These are phyloP conservation scores for Pocillopora grandis DNA, from an alignment of 92 coral and sea anemone species.

Conservation along the genomic window DNA sequence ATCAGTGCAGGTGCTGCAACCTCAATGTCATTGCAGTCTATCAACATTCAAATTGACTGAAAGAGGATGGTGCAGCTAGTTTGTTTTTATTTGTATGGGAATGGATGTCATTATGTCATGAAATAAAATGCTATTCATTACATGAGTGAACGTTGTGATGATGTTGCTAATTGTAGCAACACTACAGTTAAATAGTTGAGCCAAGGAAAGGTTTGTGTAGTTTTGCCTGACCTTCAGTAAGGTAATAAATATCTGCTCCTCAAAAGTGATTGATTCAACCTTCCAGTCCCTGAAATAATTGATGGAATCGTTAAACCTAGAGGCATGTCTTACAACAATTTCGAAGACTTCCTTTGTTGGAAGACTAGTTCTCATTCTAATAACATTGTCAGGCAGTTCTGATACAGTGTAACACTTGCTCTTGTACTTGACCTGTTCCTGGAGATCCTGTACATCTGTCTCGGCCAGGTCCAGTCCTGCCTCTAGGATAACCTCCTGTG, in stretches of 20 bases:
- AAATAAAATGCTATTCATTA: slow-evolving; percentile 36
- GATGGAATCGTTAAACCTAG: slow-evolving; percentile 29
- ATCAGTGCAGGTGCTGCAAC: slow-evolving; percentile 51
- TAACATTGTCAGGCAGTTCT: slow-evolving; percentile 18
- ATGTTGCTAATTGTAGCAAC: slow-evolving; percentile 55
- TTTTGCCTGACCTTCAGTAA: slow-evolving; percentile 49
- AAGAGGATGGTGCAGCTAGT: slow-evolving; percentile 59
- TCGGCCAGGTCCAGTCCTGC: slow-evolving; percentile 35
- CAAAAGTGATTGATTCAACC: slow-evolving; percentile 40
- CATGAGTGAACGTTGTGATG: slow-evolving; percentile 43
- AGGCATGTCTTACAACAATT: slow-evolving; percentile 21
- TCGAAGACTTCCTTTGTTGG: slow-evolving; percentile 29
- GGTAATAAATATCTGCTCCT: slow-evolving; percentile 49
- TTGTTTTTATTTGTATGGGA: slow-evolving; percentile 47
- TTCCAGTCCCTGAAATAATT: slow-evolving; percentile 56
- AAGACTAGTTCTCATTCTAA: slow-evolving; percentile 49
- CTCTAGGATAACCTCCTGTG: slow-evolving; percentile 35
- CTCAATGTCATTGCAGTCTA: slow-evolving; percentile 62
- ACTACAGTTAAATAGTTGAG: slow-evolving; percentile 60
- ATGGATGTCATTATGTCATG: slow-evolving; percentile 50
- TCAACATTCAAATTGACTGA: slow-evolving; percentile 53
- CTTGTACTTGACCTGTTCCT: slow-evolving; percentile 22
- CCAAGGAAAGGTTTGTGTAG: slow-evolving; percentile 58
- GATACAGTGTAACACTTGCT: slow-evolving; percentile 37
- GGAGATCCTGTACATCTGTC: slow-evolving; percentile 30